These are phyloP conservation scores for Drosophila nr. perissopoda DNA, from an alignment of 2,888 invertebrate species.

Conservation along the genomic window DNA sequence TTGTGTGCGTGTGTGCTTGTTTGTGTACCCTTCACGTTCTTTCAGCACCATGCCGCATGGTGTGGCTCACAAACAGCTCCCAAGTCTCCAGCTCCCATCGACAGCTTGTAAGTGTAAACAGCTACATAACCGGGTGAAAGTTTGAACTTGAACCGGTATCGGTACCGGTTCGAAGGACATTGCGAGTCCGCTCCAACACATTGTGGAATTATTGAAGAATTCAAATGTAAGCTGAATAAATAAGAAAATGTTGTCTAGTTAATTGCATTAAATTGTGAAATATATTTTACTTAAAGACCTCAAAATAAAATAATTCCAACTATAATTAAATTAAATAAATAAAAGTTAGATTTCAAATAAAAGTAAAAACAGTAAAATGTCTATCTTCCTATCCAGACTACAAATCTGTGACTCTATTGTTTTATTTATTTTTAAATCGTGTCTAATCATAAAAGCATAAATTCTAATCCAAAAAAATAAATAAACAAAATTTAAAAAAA, in stretches of 20 bases:
- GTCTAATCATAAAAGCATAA: background rate
- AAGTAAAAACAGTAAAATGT: background rate
- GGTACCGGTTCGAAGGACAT: conserved; percentile 10
- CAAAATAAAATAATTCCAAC: background rate
- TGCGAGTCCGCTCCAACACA: conserved; percentile 19
- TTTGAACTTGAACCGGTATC: conserved; percentile 9
- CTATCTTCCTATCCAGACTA: background rate
- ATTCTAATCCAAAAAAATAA: background rate
- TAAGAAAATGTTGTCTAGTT: background rate
- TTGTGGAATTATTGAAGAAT: background rate
- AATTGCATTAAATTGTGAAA: background rate
- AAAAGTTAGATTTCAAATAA: background rate
- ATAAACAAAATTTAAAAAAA: background rate
- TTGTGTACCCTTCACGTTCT: background rate
- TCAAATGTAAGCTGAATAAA: background rate
- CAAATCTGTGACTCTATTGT: background rate
- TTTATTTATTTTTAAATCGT: background rate
- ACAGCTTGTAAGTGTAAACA: conserved; percentile 76
- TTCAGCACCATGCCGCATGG: background rate
- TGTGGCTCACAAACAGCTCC: conserved; percentile 8
- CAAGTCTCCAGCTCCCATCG: conserved; percentile 34
- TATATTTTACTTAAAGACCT: background rate
- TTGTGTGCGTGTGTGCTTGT: background rate
- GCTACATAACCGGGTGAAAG: conserved; percentile 56
- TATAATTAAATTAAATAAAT: background rate